Percentiles rank a stretch among this genome's conserved stretches.
These are phyloP conservation scores for Sminthurinus aureus DNA, from an alignment of 2,888 invertebrate species.

Conservation along the genomic window DNA sequence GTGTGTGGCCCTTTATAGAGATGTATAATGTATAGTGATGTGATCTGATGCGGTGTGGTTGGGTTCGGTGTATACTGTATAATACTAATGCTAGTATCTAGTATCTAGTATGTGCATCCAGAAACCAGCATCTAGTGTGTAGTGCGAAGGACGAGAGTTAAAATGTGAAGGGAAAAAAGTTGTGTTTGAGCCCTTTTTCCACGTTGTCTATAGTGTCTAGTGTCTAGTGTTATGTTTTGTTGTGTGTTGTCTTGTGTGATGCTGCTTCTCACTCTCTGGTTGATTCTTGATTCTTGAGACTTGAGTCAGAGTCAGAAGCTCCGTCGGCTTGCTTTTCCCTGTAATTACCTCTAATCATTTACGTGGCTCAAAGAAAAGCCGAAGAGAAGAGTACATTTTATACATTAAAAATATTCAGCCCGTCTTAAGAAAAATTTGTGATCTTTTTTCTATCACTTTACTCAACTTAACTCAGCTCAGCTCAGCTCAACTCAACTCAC, in stretches of 20 bases:
- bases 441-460: conserved; percentile 48
- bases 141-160: conserved; percentile 44
- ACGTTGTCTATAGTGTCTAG: conserved; percentile 27
- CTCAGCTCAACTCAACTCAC: not conserved
- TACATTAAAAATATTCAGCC: conserved; percentile 56
- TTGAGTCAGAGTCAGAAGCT: conserved; percentile 56
- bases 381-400: conserved; percentile 56
- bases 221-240: no score
- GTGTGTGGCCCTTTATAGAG: conserved; percentile 60
- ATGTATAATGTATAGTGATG: conserved; percentile 45
- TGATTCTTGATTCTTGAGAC: no score
- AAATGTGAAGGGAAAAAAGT: conserved; percentile 48
- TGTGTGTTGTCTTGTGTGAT: conserved; percentile 43
- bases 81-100: no score
- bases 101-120: no score
- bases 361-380: conserved; percentile 61
- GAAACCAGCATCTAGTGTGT: conserved; percentile 15
- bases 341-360: conserved; percentile 61
- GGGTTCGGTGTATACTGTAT: not conserved
- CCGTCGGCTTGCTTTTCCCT: conserved; percentile 61
- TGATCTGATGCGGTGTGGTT: no score
- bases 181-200: conserved; percentile 59
- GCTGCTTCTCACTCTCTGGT: conserved; percentile 49
- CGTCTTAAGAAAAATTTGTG: conserved; percentile 47
- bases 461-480: conserved; percentile 20